Conservation (phyloP, 1,140 invertebrate genomes). For the Melitaea cinxia region DNA sequence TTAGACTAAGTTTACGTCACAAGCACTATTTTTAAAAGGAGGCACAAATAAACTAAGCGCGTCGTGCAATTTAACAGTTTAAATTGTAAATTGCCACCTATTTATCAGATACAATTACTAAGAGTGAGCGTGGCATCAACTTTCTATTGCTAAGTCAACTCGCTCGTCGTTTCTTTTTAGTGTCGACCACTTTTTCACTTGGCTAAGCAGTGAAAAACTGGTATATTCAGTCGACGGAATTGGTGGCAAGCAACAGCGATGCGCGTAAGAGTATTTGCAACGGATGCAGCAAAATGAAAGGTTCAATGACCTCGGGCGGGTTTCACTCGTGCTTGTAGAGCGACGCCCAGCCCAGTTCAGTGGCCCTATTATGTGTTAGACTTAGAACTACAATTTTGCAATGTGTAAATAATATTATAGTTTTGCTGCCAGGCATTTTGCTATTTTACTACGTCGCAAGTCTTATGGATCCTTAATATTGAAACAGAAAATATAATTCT, state of each 20-base stretch:
- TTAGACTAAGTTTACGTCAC: too few species aligned
- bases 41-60: conserved; percentile 9
- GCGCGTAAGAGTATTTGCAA: conserved; percentile 77
- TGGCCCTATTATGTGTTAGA: conserved; percentile 69
- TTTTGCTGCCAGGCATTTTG: background rate
- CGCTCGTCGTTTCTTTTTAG: conserved; percentile 58
- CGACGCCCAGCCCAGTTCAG: conserved; percentile 74
- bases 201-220: conserved; percentile 58
- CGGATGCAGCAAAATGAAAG: conserved; percentile 80
- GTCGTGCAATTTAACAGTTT: conserved; percentile 1
- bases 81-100: conserved; percentile 14
- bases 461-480: too few species aligned
- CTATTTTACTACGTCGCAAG: background rate
- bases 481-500: too few species aligned
- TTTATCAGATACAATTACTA: conserved; percentile 23
- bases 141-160: conserved; percentile 68
- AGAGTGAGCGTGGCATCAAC: conserved; percentile 41
- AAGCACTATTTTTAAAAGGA: background rate
- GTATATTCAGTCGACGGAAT: conserved; percentile 65
- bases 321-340: conserved; percentile 73
- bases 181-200: conserved; percentile 62
- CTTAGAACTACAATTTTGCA: conserved; percentile 37
- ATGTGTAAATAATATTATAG: conserved; percentile 25
- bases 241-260: conserved; percentile 72
- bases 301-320: conserved; percentile 74